Percentiles rank a stretch among this genome's conserved stretches.
These are phyloP conservation scores for Australoheros facetus DNA, from an alignment of 2,797 vertebrate genomes.

Conservation along the genomic window DNA sequence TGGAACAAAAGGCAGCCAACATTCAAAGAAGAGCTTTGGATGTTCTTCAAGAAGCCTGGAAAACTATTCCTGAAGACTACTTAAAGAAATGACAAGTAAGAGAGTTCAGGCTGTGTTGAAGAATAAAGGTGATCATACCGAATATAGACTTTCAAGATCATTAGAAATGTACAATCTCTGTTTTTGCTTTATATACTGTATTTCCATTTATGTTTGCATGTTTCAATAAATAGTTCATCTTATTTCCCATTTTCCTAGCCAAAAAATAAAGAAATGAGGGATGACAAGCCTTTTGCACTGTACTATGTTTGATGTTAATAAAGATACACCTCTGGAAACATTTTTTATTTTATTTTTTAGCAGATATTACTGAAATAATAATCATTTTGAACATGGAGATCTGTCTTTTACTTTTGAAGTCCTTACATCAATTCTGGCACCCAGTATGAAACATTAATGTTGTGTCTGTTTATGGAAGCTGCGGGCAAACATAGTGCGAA, in stretches of 20 bases:
- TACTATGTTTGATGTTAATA: no score
- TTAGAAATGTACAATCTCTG: background rate
- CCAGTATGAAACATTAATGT: constrained; percentile 2
- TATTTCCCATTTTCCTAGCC: background rate
- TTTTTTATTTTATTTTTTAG: background rate
- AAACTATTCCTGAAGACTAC: no score
- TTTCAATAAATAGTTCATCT: background rate
- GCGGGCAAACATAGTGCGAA: constrained; percentile 15
- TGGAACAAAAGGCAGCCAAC: background rate
- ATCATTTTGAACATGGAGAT: background rate
- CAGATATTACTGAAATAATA: constrained; percentile 6
- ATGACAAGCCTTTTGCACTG: fast-evolving
- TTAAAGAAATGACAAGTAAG: no score
- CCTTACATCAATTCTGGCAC: background rate
- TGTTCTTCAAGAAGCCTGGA: no score
- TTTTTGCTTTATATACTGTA: background rate
- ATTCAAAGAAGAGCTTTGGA: background rate
- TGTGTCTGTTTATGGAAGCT: constrained; percentile 1
- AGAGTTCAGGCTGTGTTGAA: no score
- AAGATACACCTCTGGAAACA: background rate
- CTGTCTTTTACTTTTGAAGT: background rate
- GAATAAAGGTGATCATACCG: background rate
- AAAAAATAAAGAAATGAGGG: background rate
- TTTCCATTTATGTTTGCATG: background rate
- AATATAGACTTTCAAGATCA: background rate